A percentile compares a stretch with the other conserved stretches of the same genome.
These are phyloP conservation scores for Pherbina coryleti DNA, from an alignment of 2,888 invertebrate species.

Conservation along the genomic window DNA sequence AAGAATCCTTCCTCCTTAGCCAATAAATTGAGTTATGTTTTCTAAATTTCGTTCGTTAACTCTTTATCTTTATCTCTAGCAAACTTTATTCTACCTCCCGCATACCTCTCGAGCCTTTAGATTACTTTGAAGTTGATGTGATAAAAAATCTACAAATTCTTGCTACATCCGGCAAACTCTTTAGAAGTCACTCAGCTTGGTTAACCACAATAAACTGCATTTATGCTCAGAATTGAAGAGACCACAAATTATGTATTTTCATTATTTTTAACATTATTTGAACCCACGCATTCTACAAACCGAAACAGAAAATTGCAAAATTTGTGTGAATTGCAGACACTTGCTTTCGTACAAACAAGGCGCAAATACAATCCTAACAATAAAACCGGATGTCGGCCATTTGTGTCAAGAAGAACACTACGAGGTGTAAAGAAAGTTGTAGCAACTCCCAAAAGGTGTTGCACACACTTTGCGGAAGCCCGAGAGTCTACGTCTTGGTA, in stretches of 20 bases:
- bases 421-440: not conserved
- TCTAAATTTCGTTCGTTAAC: no score
- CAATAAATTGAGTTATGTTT: no score
- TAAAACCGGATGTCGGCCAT: constrained; percentile 26
- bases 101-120: no score
- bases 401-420: constrained; percentile 1
- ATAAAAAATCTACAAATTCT: no score
- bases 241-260: not conserved
- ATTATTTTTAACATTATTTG: not conserved
- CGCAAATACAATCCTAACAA: not conserved
- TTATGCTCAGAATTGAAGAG: not conserved
- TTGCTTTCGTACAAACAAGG: not conserved
- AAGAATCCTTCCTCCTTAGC: no score
- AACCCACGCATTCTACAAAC: not conserved
- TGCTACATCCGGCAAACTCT: no score
- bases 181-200: no score
- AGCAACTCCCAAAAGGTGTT: not conserved
- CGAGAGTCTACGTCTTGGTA: not conserved
- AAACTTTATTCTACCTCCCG: no score
- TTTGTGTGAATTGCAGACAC: not conserved
- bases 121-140: no score
- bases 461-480: not conserved
- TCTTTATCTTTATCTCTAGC: no score
- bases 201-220: no score
- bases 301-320: not conserved